Percentiles rank a stretch among this genome's conserved stretches.
These are phyloP conservation scores for Cerceris rybyensis DNA, from an alignment of 2,888 invertebrate species.

Conservation along the genomic window DNA sequence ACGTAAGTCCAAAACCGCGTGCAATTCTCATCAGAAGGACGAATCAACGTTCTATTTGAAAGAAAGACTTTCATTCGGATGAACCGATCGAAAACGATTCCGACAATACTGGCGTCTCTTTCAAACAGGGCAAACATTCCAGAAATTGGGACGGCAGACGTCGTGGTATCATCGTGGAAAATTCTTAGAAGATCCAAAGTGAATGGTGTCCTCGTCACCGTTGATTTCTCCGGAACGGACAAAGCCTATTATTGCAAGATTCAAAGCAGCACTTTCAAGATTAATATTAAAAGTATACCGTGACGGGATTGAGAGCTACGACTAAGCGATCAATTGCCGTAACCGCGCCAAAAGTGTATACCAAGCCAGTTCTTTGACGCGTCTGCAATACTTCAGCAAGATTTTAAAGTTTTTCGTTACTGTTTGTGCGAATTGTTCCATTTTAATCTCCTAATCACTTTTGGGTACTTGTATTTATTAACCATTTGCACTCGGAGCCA, in stretches of 20 bases:
- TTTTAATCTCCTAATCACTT: no score
- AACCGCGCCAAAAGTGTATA: constrained; percentile 10
- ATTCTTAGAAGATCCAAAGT: constrained; percentile 28
- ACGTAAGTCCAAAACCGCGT: not conserved
- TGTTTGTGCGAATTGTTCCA: no score
- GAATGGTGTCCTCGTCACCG: constrained; percentile 27
- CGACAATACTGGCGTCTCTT: constrained; percentile 6
- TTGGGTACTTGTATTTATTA: no score
- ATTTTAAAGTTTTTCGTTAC: no score
- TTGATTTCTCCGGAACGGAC: constrained; percentile 37
- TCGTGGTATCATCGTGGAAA: constrained; percentile 1
- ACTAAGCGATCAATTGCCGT: constrained; percentile 39
- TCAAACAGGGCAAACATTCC: constrained; percentile 25
- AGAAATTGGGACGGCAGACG: constrained; percentile 19
- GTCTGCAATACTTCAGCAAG: no score
- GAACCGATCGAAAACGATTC: constrained; percentile 43
- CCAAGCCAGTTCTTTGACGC: no score
- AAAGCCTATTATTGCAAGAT: constrained; percentile 59
- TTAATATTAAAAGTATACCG: constrained; percentile 67
- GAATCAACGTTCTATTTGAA: constrained; percentile 25
- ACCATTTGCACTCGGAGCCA: no score
- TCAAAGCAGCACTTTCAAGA: constrained; percentile 70
- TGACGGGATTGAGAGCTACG: constrained; percentile 33
- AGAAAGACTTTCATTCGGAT: constrained; percentile 15
- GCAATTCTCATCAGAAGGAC: constrained; percentile 20